Evolutionary conservation across 2,888 invertebrate genomes (phyloP).

Genomic region (Acleris cristana): DNA sequence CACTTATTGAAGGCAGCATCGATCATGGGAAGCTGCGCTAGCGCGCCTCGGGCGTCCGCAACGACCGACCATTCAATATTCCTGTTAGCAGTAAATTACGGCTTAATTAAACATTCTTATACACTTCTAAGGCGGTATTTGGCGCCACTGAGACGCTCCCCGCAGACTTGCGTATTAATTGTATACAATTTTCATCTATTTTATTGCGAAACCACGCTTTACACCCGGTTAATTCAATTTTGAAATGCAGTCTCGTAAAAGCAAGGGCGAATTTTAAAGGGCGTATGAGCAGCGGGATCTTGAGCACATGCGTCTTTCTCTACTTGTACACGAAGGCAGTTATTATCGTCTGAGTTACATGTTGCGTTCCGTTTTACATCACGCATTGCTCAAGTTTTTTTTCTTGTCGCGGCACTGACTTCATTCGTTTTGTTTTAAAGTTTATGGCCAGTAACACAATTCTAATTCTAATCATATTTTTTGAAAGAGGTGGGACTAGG

Average conservation of each 20-base stretch:
- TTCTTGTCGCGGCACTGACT: slow-evolving; percentile 45
- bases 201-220: slow-evolving; percentile 50
- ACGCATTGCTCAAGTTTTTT: slow-evolving; percentile 48
- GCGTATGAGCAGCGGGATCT: background rate
- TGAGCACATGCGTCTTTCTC: background rate
- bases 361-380: slow-evolving; percentile 48
- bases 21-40: slow-evolving; percentile 51
- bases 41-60: slow-evolving; percentile 48
- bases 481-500: background rate
- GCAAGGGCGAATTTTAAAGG: background rate
- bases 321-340: slow-evolving; percentile 13
- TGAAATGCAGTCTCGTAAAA: slow-evolving; percentile 41
- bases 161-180: slow-evolving; percentile 48
- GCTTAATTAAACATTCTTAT: slow-evolving; percentile 66
- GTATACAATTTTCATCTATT: slow-evolving; percentile 59
- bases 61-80: slow-evolving; percentile 53
- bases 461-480: no score
- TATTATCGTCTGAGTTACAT: slow-evolving; percentile 47
- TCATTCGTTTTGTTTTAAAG: slow-evolving; percentile 46
- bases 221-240: slow-evolving; percentile 53
- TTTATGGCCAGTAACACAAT: background rate
- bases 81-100: slow-evolving; percentile 63
- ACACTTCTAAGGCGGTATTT: slow-evolving; percentile 42
- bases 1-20: slow-evolving; percentile 44
- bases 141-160: slow-evolving; percentile 48